Evolutionary conservation across 2,113 vertebrate species (phyloP).

Genomic region (Micronycteris hirsuta): DNA sequence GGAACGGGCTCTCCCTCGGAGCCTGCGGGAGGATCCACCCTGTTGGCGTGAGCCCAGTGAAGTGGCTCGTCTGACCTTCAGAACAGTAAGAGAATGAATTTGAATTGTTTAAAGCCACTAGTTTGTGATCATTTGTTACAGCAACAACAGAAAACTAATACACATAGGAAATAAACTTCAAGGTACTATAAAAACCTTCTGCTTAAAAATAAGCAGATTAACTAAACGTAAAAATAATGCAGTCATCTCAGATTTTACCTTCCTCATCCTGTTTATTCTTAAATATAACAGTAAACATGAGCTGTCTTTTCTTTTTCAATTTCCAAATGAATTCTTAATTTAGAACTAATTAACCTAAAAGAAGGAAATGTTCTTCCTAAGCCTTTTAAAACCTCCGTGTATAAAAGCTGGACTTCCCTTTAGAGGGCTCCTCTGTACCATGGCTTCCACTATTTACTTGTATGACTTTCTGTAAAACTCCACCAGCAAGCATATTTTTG

Average conservation of each 20-base stretch:
- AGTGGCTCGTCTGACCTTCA: not conserved
- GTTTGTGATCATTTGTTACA: not conserved
- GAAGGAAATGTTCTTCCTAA: constrained; percentile 43
- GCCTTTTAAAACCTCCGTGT: not conserved
- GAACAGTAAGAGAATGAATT: not conserved
- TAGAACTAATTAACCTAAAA: constrained; percentile 36
- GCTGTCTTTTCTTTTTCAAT: constrained; percentile 13
- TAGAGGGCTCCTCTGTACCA: not conserved
- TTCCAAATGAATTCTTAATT: constrained; percentile 51
- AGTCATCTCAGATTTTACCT: not conserved
- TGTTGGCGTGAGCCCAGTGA: not conserved
- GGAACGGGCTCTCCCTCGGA: not conserved
- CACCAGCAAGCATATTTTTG: not conserved
- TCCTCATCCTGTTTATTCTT: not conserved
- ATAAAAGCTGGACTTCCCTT: constrained; percentile 12
- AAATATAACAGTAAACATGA: not conserved
- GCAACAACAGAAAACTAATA: not conserved
- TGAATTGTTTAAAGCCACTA: not conserved
- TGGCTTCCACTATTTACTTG: not conserved
- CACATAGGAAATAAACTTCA: not conserved
- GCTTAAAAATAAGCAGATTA: not conserved
- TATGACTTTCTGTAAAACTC: constrained; percentile 3
- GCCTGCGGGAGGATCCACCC: not conserved
- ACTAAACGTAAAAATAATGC: not conserved
- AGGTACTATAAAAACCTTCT: not conserved